Evolutionary conservation across 2,888 invertebrate species (phyloP), one percentile per base, ranked within the genome.

Genomic region (Tenthredo amoena): DNA sequence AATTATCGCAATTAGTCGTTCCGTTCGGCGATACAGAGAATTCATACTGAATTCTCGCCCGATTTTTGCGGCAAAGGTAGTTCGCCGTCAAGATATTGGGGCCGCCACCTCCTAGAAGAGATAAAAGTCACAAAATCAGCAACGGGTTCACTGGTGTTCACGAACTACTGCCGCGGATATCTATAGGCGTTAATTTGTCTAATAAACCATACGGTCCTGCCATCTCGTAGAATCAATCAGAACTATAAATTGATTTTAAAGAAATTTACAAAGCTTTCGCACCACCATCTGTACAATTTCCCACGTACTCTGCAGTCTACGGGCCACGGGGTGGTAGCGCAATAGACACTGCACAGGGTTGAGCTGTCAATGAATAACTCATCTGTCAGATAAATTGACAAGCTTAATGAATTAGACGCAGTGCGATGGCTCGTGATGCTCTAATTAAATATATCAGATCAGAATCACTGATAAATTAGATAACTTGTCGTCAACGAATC

Each of bases 311-410:
- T 12, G 7, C 62, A 26, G 26, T 26, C 26, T 26, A 1, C 26
- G 62, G 62, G 62, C 26, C 1, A 1, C 26, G 62, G 62, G 62
- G 62, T 26, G 62, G 12, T 0, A 21, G n/a, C n/a, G 21, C 12
- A 26, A 62, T 3, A 62, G 0, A 26, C 68, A 26, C 68, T 6
- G 34, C 68, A 68, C 21, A 31, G 72, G 43, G 43, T 74, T 72
- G 43, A 43, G n/a, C 72, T 43, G 72, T 43, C 40, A 74, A 37
- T n/a, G 40, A 43, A 43, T 74, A 43, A 74, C 72, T 43, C 26
- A 74, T 21, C 72, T 74, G 72, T 74, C 72, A 74, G n/a, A 43
- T 21, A n/a, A 74, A 43, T 74, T 40, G 9, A 31, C 15, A 43
- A 74, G 21, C 40, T n/a, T 0, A 40, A 10, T 37, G 21, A 74